Evolutionary conservation across 2,888 invertebrate species (phyloP).

Genomic region (Seira ritae): DNA sequence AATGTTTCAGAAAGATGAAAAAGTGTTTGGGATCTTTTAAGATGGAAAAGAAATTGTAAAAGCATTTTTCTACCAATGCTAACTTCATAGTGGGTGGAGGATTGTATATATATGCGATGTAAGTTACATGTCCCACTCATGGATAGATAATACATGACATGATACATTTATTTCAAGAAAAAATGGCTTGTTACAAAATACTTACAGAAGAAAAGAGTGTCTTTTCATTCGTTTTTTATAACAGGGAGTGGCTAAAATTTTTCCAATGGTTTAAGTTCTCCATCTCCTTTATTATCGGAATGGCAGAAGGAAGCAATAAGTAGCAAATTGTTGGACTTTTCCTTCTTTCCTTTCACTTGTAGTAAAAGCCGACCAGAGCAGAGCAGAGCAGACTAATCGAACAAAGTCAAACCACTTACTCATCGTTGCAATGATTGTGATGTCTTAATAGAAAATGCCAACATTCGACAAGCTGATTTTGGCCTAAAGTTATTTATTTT

Average conservation of each 20-base stretch:
- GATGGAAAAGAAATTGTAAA: slow-evolving; percentile 21
- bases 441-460: slow-evolving; percentile 18
- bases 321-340: not conserved
- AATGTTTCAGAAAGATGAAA: slow-evolving; percentile 10
- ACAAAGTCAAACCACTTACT: too few relatives aligned
- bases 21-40: not conserved
- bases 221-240: slow-evolving; percentile 4
- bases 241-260: not conserved
- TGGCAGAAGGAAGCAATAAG: not conserved
- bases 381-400: too few relatives aligned
- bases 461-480: slow-evolving; percentile 6
- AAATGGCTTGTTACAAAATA: slow-evolving; percentile 1
- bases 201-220: not conserved
- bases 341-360: not conserved
- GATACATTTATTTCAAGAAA: slow-evolving; percentile 40
- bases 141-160: slow-evolving; percentile 32
- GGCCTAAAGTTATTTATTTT: not conserved
- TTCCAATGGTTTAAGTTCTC: too few relatives aligned
- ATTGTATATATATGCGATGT: not conserved
- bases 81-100: not conserved
- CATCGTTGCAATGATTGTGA: slow-evolving; percentile 17
- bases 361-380: too few relatives aligned
- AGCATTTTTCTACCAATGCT: slow-evolving; percentile 4
- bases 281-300: not conserved
- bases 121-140: not conserved